Base-by-base conservation (phyloP, 2,888 invertebrate species). In the Athetis lepigone region DNA sequence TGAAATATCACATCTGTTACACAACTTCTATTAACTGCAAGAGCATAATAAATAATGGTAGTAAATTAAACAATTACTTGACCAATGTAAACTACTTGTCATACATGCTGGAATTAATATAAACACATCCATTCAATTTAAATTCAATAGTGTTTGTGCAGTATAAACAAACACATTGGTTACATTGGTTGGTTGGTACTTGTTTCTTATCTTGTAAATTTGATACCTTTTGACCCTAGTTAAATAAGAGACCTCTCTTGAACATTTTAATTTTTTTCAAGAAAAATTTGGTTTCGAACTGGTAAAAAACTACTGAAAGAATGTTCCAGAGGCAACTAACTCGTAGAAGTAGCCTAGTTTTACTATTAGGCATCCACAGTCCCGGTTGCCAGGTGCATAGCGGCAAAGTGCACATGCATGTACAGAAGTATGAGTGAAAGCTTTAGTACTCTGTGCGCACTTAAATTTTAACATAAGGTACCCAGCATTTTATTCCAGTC, bases 101-200 rank as follows among this genome's bases (percentile, higher is more conserved):
- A 52, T 29, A 46, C 51, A 23, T 63, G 57, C 60, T 56, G 9
- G 11, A 45, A 0, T 4, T 58, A 63, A 56, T 51, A 21, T 55
- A 71, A 68, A 62, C 64, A 63, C 6, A 7, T n/a, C 54, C 47
- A 75, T 75, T 75, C 40, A 71, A 68, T 71, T 69, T 55, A 46
- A 70, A 57, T 66, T 74, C 78, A 77, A 78, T 78, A 69, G 69
- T 69, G 62, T 77, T 75, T 65, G 57, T 16, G 7, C 36, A 55
- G 43, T 55, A 33, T 11, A 42, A 39, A 60, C 21, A 5, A 55
- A 66, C 25, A 63, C 62, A 43, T 54, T 36, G 18, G 5, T 23
- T n/a, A 47, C 21, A 37, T n/a, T n/a, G n/a, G 25, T 39, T 6
- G 2, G n/a, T 11, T 33, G 13, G 19, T 9, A 18, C 25, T 37